phyloP scores from a whole-genome alignment of 1,140 invertebrate species.

The Conus ventricosus region DNA sequence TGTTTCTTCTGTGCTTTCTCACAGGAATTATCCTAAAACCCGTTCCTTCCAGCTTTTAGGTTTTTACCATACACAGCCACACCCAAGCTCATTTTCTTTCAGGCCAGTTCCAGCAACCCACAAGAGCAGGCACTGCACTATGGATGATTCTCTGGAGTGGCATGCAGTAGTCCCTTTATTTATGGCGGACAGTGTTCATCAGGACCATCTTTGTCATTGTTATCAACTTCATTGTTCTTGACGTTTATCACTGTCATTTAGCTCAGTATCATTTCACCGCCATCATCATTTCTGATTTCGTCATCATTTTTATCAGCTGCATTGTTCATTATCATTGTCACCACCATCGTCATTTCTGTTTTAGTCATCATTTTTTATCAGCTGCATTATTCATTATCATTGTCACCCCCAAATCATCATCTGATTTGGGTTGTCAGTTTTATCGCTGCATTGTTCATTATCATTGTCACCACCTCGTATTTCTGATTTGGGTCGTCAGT shows the following conservation, averaged over 20 bases:
- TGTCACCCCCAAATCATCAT: neutral
- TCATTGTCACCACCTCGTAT: neutral
- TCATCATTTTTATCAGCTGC: constrained; percentile 7
- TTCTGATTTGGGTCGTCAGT: neutral
- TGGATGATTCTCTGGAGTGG: no score
- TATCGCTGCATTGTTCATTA: neutral
- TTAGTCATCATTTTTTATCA: neutral
- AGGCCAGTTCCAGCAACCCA: no score
- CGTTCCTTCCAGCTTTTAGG: no score
- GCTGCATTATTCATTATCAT: neutral
- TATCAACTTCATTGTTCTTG: neutral
- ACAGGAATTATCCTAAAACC: no score
- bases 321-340: constrained; percentile 22
- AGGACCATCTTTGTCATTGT: constrained; percentile 17
- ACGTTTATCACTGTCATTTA: no score
- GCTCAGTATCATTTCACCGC: neutral
- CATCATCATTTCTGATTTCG: constrained; percentile 9
- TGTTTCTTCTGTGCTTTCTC: no score
- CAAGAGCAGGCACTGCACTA: no score
- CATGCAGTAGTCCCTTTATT: no score
- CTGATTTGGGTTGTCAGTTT: neutral
- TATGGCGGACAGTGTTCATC: neutral
- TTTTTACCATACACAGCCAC: no score
- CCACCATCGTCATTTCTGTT: neutral
- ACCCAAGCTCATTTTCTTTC: no score